These are phyloP conservation scores for Rugalucina vietnamica DNA, from an alignment of 2,888 invertebrate genomes.

Conservation along the genomic window DNA sequence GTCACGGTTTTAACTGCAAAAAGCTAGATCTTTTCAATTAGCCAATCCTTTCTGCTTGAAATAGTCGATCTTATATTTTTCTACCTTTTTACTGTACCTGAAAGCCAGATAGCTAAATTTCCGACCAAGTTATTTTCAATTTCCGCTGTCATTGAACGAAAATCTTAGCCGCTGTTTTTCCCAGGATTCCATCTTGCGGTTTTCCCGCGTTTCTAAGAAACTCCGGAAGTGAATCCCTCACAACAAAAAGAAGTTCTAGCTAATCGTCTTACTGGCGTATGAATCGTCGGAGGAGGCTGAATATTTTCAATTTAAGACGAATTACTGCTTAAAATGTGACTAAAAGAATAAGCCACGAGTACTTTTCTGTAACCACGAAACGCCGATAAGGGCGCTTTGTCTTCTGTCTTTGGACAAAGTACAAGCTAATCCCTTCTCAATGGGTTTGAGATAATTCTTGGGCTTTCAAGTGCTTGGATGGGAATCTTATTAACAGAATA, in stretches of 20 bases:
- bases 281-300: not conserved
- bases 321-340: slow-evolving; percentile 57
- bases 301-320: slow-evolving; percentile 44
- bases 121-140: slow-evolving; percentile 13
- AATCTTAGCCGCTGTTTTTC: not conserved
- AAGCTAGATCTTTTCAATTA: too few relatives aligned
- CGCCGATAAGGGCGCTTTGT: not conserved
- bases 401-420: not conserved
- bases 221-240: slow-evolving; percentile 7
- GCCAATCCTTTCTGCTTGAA: too few relatives aligned
- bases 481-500: slow-evolving; percentile 12
- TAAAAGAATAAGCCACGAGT: slow-evolving; percentile 57
- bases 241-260: slow-evolving; percentile 3
- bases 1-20: too few relatives aligned
- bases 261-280: slow-evolving; percentile 16
- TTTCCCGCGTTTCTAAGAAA: not conserved
- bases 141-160: not conserved
- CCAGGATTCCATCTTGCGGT: slow-evolving; percentile 5
- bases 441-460: slow-evolving; percentile 2
- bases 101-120: not conserved
- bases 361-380: slow-evolving; percentile 16
- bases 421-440: not conserved
- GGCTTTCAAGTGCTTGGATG: slow-evolving; percentile 6
- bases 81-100: not conserved
- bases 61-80: too few relatives aligned